phyloP scores from a whole-genome alignment of 1,140 invertebrate species.

The Latrodectus geometricus region DNA sequence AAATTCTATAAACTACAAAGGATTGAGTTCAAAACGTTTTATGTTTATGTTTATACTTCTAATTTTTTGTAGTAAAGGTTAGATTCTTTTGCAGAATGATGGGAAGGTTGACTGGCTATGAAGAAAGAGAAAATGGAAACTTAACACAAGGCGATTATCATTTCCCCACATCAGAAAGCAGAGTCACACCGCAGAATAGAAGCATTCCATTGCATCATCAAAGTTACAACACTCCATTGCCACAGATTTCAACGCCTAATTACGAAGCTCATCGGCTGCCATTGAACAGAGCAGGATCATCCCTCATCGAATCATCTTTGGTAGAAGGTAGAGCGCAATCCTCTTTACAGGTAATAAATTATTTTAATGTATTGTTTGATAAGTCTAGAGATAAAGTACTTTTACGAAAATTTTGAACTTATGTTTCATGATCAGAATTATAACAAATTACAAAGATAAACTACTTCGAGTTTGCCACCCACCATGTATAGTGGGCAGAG shows the following conservation, averaged over 20 bases:
- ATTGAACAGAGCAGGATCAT: background rate
- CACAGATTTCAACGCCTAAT: slow-evolving; percentile 5
- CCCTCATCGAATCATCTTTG: background rate
- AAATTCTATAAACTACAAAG: no score
- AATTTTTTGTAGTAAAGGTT: no score
- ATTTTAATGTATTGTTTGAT: background rate
- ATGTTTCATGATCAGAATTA: no score
- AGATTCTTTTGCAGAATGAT: slow-evolving; percentile 53
- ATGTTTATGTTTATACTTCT: no score
- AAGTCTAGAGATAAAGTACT: background rate
- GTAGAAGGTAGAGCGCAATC: slow-evolving; percentile 24
- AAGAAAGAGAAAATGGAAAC: slow-evolving; percentile 40
- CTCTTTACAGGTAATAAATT: slow-evolving; percentile 31
- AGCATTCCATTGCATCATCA: slow-evolving; percentile 20
- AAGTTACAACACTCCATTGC: slow-evolving; percentile 2
- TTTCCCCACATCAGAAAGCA: background rate
- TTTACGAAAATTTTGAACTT: no score
- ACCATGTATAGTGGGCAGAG: no score
- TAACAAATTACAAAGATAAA: no score
- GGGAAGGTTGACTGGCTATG: slow-evolving; percentile 38
- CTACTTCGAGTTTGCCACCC: no score
- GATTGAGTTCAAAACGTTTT: no score
- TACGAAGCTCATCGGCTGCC: background rate
- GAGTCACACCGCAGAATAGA: background rate
- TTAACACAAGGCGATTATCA: background rate